Conservation (phyloP, 2,113 vertebrate species). For the Perca flavescens region DNA sequence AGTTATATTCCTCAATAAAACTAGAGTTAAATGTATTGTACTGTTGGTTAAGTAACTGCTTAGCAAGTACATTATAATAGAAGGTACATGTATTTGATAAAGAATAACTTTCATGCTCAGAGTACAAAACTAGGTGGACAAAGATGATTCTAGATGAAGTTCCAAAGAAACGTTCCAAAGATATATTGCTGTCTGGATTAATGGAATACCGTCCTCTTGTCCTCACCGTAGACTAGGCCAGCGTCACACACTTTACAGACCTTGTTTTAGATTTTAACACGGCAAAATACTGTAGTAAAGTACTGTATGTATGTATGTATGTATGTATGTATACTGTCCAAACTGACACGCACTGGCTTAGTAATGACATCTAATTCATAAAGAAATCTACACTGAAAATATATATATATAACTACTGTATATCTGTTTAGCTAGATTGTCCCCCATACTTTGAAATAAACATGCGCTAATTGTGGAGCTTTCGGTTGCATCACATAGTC, state of each 20-base stretch:
- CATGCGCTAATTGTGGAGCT: background rate
- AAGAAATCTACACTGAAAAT: too few relatives aligned
- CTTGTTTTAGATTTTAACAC: too few relatives aligned
- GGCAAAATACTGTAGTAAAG: background rate
- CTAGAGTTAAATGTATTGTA: background rate
- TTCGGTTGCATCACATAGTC: background rate
- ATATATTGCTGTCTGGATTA: too few relatives aligned
- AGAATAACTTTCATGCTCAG: background rate
- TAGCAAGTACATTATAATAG: background rate
- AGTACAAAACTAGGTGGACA: background rate
- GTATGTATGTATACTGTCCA: background rate
- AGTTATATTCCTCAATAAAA: background rate
- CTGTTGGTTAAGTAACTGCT: background rate
- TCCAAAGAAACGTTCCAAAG: too few relatives aligned
- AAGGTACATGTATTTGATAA: background rate
- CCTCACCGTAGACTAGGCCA: background rate
- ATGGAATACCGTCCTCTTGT: too few relatives aligned
- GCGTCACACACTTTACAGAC: too few relatives aligned
- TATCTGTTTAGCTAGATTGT: background rate
- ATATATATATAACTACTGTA: too few relatives aligned
- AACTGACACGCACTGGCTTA: background rate
- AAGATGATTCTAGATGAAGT: background rate
- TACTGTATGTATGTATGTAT: too few relatives aligned
- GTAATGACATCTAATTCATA: background rate
- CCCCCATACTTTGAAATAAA: background rate